These are phyloP conservation scores for Brachyptera putata DNA, from an alignment of 2,888 invertebrate genomes.

Conservation along the genomic window DNA sequence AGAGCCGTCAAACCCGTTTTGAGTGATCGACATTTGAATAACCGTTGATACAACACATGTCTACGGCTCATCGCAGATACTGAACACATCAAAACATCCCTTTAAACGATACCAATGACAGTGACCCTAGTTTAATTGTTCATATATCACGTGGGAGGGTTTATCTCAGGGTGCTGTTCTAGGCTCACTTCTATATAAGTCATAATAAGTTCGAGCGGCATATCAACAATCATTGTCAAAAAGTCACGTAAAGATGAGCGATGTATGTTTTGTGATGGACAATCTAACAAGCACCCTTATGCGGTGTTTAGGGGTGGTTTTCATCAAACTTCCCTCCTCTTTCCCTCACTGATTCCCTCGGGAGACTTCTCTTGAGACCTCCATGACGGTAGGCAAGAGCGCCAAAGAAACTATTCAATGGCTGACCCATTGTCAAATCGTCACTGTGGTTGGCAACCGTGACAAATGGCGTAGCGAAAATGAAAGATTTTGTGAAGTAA, in stretches of 20 bases:
- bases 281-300: background rate
- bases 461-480: too few species aligned
- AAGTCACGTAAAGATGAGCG: conserved; percentile 9
- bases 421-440: background rate
- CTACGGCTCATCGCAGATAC: conserved; percentile 23
- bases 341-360: background rate
- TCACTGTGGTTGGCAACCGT: background rate
- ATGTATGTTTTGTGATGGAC: conserved; percentile 4
- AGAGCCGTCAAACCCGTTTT: background rate
- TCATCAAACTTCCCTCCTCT: too few species aligned
- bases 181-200: background rate
- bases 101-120: conserved; percentile 7
- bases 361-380: conserved; percentile 4
- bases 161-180: background rate
- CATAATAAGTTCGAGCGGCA: background rate
- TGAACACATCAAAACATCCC: conserved; percentile 7
- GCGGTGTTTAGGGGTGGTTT: too few species aligned
- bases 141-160: conserved; percentile 6
- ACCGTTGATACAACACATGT: background rate
- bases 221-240: conserved; percentile 13
- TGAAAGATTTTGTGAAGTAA: background rate
- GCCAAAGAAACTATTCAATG: background rate
- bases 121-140: background rate
- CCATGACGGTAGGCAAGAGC: background rate
- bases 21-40: conserved; percentile 29